Base-by-base conservation (phyloP, 2,797 vertebrate species). In the Chlorospingus semifuscus region DNA sequence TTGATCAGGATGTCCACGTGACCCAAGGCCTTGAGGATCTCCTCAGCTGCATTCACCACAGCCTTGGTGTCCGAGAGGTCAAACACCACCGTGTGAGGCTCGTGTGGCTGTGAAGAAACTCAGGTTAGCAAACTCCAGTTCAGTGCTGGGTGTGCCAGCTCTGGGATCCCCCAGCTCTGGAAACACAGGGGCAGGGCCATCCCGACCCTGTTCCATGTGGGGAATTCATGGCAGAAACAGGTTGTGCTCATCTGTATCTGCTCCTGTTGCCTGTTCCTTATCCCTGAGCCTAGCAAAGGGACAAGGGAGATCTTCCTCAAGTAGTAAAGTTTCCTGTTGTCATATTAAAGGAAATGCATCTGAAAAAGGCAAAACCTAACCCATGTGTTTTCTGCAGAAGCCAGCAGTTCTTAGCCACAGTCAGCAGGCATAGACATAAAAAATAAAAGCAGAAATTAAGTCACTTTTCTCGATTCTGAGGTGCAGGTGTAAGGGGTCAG, bases 1-100 rank as follows among this genome's bases (percentile, higher is more conserved):
- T 99, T 99, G 96, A 99, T 98, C 34, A 99, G 98, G 78, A 99
- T 97, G 41, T 99, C 99, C 65, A 99, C 99, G 0, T 98, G 98
- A 22, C 99, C 98, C 5, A 98, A 96, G 92, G 98, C 98, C 94
- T 97, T 98, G 64, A 99, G 95, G 94, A 99, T 99, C 96, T 99
- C 98, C n/a, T 98, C 96, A 23, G 98, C 98, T 26, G 98, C 99
- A 5, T 55, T 93, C 6, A 96, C 69, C 55, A 99, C 96, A 0
- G 96, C 83, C 64, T 93, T 97, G 4, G 96, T 95, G 90, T 99
- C 98, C 0, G 98, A 95, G 76, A 99, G 98, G 98, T 99, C 98
- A 74, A 99, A 99, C 86, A 97, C 95, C 66, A 99, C 98, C 0
- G 80, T 97, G 88, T 96, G 96, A 85, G 99, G 99, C 57, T 97